phyloP scores from a whole-genome alignment of 2,888 invertebrate genomes.

The Aricia artaxerxes region DNA sequence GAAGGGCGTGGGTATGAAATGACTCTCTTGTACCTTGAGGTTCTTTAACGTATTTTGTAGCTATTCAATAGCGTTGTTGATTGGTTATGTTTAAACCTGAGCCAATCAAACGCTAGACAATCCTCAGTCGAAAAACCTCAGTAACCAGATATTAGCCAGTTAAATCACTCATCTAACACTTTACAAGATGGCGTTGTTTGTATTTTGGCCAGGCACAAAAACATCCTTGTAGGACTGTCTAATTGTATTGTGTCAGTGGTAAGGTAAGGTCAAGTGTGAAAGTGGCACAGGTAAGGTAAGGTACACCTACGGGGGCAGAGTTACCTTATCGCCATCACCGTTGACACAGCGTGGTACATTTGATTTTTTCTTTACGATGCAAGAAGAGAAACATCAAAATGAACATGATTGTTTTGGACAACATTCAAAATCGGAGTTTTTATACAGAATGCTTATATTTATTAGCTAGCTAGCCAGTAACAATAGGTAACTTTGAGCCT shows the following conservation, averaged over 20 bases:
- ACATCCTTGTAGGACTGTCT: neutral
- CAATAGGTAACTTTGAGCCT: neutral
- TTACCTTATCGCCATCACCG: slow-evolving; percentile 96
- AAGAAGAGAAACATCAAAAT: slow-evolving; percentile 81
- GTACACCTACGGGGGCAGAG: slow-evolving; percentile 73
- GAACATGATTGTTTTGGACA: slow-evolving; percentile 57
- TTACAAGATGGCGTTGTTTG: neutral
- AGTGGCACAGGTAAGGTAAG: slow-evolving; percentile 49
- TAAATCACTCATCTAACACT: neutral
- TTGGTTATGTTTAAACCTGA: no score
- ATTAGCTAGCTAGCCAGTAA: neutral
- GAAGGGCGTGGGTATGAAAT: no score
- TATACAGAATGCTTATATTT: neutral
- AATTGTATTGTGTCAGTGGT: neutral
- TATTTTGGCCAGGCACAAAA: neutral
- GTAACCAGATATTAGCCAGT: no score
- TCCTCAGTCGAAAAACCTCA: no score
- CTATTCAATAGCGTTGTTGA: no score
- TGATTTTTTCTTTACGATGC: slow-evolving; percentile 89
- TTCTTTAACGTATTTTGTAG: no score
- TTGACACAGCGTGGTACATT: slow-evolving; percentile 97
- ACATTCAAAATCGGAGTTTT: neutral
- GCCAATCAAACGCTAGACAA: no score
- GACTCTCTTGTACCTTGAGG: no score
- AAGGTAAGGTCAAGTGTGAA: slow-evolving; percentile 5